Evolutionary conservation across 2,888 invertebrate species (phyloP).

Genomic region (Rhingia campestris): DNA sequence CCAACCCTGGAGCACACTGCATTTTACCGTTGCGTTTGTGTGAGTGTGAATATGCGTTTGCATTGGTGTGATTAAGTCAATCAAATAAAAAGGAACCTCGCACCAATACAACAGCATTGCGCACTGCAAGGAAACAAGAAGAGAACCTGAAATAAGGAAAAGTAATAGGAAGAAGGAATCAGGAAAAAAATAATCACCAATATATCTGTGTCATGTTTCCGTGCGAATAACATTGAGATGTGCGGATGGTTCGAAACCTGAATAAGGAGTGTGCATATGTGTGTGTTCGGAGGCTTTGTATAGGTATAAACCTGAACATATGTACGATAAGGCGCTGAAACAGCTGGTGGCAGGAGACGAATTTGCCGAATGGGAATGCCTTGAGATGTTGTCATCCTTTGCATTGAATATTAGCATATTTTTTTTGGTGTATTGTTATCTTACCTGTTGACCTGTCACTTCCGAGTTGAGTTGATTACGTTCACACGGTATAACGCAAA

Average conservation of each 20-base stretch:
- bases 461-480: too few relatives aligned
- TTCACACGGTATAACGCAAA: too few relatives aligned
- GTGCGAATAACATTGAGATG: constrained; percentile 37
- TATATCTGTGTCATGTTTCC: constrained; percentile 67
- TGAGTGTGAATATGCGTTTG: constrained; percentile 12
- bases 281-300: constrained; percentile 14
- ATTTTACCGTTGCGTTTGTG: constrained; percentile 22
- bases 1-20: constrained; percentile 51
- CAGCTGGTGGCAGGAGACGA: constrained; percentile 68
- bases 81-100: constrained; percentile 35
- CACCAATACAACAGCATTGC: constrained; percentile 17
- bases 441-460: too few relatives aligned
- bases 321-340: constrained; percentile 56
- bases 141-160: constrained; percentile 50
- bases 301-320: constrained; percentile 32
- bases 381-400: constrained; percentile 12
- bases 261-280: constrained; percentile 41
- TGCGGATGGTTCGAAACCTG: constrained; percentile 51
- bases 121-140: constrained; percentile 20
- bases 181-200: constrained; percentile 16
- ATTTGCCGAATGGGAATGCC: constrained; percentile 13
- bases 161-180: constrained; percentile 23
- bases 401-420: neutral
- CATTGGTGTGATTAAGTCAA: constrained; percentile 23
- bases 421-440: too few relatives aligned